Evolutionary conservation across 2,797 vertebrate species (phyloP), one percentile per base, ranked within the genome.

Genomic region (Bovichtus diacanthus): DNA sequence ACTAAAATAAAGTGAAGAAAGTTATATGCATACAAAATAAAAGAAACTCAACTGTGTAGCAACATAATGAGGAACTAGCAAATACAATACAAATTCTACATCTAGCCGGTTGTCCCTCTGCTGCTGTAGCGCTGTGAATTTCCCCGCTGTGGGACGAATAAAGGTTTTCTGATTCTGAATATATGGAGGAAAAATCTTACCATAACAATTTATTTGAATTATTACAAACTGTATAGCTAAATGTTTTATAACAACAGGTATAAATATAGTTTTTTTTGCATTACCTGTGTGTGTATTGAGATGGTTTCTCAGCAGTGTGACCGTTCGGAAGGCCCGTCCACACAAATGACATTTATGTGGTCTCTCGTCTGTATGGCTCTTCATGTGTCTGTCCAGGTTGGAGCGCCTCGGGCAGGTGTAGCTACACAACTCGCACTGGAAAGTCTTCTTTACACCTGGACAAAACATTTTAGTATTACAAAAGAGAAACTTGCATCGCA

Each of bases 291-390:
- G 98, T 75, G 97, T 99, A 82, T 99, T 99, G 68, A 99, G 97
- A 85, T 99, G 98, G 92, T 99, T 99, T 91, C 97, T 96, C 94
- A 99, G 94, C 89, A 99, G 93, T 0, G 98, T 99, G 88, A 98
- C 97, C 15, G 98, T 99, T 82, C 97, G 94, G 86, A 99, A 99
- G 63, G 98, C 97, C 66, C 98, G 95, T 75, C 97, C 98, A 93
- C 98, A 99, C 82, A 99, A 94, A 88, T 99, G 98, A 92, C 98
- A 99, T 89, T 98, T 98, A 80, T 99, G 98, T 39, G 98, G 98
- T 82, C 98, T 95, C 93, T 99, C 97, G 61, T 99, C 97, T 7
- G 97, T 98, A 95, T 99, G 97, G 93, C 97, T 99, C 94, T 99
- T 99, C 97, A 99, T 99, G 92, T 98, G 97, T 66, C 97, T 95